phyloP scores from a whole-genome alignment of 2,888 invertebrate genomes.

The Iphiclides podalirius region DNA sequence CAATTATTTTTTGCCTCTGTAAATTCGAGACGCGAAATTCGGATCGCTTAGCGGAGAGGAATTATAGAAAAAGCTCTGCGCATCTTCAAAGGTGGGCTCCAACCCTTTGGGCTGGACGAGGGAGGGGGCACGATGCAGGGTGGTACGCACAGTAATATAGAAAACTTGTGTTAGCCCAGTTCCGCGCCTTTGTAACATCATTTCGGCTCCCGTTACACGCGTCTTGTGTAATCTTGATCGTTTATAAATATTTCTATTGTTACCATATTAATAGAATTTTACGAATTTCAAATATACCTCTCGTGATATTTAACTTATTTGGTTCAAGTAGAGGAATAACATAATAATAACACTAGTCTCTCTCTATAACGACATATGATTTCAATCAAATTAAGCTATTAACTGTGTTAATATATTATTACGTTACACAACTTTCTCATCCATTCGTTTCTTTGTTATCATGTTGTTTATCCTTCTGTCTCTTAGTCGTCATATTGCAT shows the following conservation, averaged over 20 bases:
- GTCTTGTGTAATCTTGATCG: slow-evolving; percentile 40
- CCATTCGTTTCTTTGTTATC: too few species aligned
- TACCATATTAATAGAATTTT: too few species aligned
- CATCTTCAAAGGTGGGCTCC: slow-evolving; percentile 78
- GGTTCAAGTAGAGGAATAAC: too few species aligned
- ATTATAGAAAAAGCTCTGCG: slow-evolving; percentile 78
- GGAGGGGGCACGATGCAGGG: slow-evolving; percentile 34
- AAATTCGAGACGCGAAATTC: slow-evolving; percentile 79
- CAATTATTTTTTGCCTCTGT: slow-evolving; percentile 76
- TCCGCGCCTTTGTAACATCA: slow-evolving; percentile 80
- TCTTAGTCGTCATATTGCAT: too few species aligned
- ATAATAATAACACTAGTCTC: too few species aligned
- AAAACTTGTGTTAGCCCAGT: slow-evolving; percentile 81
- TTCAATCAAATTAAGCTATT: too few species aligned
- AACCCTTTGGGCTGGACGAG: slow-evolving; percentile 60
- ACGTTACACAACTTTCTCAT: too few species aligned
- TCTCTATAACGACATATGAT: too few species aligned
- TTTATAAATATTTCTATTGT: slow-evolving; percentile 28
- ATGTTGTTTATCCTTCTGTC: too few species aligned
- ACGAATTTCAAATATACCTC: neutral
- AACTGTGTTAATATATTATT: too few species aligned
- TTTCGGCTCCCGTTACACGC: slow-evolving; percentile 67
- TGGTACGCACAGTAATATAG: slow-evolving; percentile 77
- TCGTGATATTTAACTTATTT: too few species aligned
- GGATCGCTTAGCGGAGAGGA: slow-evolving; percentile 75